Base-by-base conservation (phyloP, 2,888 invertebrate genomes). In the Stenodera caucasica region DNA sequence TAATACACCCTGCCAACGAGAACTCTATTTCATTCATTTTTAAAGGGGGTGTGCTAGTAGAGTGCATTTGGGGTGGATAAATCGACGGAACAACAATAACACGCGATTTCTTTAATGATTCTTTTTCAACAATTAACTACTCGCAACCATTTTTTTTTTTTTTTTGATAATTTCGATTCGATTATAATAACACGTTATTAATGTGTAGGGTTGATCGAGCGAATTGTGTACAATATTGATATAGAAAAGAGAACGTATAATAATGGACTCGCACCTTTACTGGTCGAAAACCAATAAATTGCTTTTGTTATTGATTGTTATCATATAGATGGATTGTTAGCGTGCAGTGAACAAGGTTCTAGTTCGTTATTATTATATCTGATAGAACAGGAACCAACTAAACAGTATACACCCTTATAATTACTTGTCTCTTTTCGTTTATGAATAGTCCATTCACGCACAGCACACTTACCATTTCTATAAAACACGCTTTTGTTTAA, bases 241-340 rank as follows among this genome's bases (percentile, higher is more conserved):
- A n/a, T n/a, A n/a, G 18, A 11, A 40, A 18, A 40, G 15, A 29
- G 29, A 8, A 8, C 8, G 9, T 15, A 18, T 9, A 37, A 40
- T 18, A 40, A 2, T 18, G 9, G 9, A 40, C 60, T 61, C 53
- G 57, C 64, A 61, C 64, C 60, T 60, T 37, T 45, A 50, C 49
- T 57, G 54, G 55, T 54, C 53, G 57, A 56, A 57, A 59, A 40
- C 60, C 60, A 54, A 60, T 60, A 63, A 63, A 63, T 63, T 49
- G 54, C 53, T 35, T 40, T 49, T 60, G 50, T 57, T 60, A 63
- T 63, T 59, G 59, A 59, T 60, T 57, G 59, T 59, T 59, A 59
- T 59, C 59, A 58, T 51, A 51, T 53, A 59, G 58, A 59, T 57
- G 59, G 59, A 56, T 55, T 65, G 60, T 65, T 65, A 49, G 65